Evolutionary conservation across 2,888 invertebrate species (phyloP).

Genomic region (Lepeophtheirus nordmannii): DNA sequence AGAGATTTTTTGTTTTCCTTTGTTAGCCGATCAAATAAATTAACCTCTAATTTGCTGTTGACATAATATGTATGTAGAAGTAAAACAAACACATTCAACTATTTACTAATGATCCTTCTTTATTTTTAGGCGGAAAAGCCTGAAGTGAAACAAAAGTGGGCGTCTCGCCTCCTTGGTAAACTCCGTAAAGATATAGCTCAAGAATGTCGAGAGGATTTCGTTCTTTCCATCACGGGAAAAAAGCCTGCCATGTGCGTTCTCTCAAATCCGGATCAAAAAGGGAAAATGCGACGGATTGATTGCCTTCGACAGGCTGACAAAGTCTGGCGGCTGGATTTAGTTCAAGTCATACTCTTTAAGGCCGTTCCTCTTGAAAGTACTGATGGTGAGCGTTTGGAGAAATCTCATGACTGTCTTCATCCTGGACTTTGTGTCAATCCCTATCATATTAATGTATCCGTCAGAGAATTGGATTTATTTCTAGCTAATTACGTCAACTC

Average conservation of each 20-base stretch:
- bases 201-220: constrained; percentile 95
- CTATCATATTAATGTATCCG: constrained; percentile 98
- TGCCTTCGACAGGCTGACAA: constrained; percentile 98
- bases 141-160: constrained; percentile 99
- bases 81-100: no score
- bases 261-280: constrained; percentile 98
- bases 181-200: constrained; percentile 96
- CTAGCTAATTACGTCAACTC: constrained; percentile 99
- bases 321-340: constrained; percentile 95
- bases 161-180: constrained; percentile 87
- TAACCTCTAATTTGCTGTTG: no score
- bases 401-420: constrained; percentile 90
- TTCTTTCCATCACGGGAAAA: constrained; percentile 91
- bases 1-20: no score
- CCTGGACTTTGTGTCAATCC: constrained; percentile 97
- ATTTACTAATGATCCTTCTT: constrained; percentile 26
- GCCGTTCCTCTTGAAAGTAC: constrained; percentile 98
- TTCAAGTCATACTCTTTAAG: constrained; percentile 99
- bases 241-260: constrained; percentile 92
- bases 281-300: constrained; percentile 98
- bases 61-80: no score
- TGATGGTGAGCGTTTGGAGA: constrained; percentile 94
- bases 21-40: no score
- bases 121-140: constrained; percentile 84
- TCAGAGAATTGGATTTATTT: constrained; percentile 94